Conservation (phyloP, 2,113 vertebrate species). For the Tachysurus vachellii region DNA sequence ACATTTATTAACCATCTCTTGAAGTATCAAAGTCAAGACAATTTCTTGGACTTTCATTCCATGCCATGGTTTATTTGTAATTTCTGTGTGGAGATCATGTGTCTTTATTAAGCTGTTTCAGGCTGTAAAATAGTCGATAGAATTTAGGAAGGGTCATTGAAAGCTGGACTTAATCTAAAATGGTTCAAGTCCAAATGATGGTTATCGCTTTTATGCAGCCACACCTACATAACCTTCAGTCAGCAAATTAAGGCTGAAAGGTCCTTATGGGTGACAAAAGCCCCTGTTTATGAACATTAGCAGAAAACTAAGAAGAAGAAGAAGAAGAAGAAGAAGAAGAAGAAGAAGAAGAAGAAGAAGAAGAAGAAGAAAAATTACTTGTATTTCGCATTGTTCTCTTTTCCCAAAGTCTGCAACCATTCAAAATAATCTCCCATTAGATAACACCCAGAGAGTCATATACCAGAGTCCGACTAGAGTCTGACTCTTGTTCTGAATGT, state of each 20-base stretch:
- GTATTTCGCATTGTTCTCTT: background rate
- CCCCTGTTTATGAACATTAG: background rate
- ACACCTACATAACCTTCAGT: constrained; percentile 53
- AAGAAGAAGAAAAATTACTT: background rate
- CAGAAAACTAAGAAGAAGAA: too few relatives aligned
- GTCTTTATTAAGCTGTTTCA: background rate
- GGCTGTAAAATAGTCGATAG: background rate
- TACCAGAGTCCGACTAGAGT: background rate
- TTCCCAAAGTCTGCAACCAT: background rate
- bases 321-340: background rate
- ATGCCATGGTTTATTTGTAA: background rate
- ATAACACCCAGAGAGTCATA: background rate
- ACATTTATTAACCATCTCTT: background rate
- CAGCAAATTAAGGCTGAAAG: constrained; percentile 8
- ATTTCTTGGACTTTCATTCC: background rate
- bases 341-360: background rate
- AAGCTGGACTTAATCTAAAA: background rate
- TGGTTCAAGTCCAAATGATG: constrained; percentile 25
- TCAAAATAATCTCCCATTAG: background rate
- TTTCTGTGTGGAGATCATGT: background rate
- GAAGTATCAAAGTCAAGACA: constrained; percentile 1
- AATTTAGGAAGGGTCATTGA: background rate
- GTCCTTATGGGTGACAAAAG: constrained; percentile 6
- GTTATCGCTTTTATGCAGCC: constrained; percentile 32
- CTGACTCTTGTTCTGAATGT: background rate